Conservation (phyloP, 2,888 invertebrate genomes). For the Alitta virens region DNA sequence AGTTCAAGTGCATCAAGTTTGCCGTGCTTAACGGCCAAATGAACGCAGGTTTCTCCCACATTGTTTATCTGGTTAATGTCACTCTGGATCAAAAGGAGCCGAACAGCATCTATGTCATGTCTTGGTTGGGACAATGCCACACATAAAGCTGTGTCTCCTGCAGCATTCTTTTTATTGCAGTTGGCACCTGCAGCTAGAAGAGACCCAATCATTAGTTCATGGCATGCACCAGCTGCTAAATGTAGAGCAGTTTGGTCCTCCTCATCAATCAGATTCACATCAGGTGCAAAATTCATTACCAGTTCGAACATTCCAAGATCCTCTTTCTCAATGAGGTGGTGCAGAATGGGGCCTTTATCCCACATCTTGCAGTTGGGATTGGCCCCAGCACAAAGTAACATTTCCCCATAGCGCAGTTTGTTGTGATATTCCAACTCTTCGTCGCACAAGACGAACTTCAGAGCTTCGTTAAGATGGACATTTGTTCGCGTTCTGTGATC, state of each 20-base stretch:
- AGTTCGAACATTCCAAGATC: not conserved
- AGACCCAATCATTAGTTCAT: not conserved
- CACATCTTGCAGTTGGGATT: not conserved
- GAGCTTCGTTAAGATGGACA: not conserved
- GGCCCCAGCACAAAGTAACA: not conserved
- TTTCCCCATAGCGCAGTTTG: not conserved
- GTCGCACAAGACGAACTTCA: not conserved
- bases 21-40: not conserved
- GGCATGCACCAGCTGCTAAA: not conserved
- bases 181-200: constrained; percentile 3
- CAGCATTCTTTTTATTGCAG: not conserved
- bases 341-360: not conserved
- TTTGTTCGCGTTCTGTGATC: not conserved
- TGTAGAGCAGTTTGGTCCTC: not conserved
- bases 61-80: not conserved
- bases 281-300: not conserved
- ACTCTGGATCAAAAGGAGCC: not conserved
- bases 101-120: not conserved
- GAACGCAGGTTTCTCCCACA: not conserved
- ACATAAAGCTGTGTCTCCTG: not conserved
- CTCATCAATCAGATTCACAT: not conserved
- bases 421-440: not conserved
- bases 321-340: not conserved
- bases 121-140: not conserved
- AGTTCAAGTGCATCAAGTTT: not conserved